Evolutionary conservation across 2,888 invertebrate genomes (phyloP).

Genomic region (Brachynemurus nebulosus): DNA sequence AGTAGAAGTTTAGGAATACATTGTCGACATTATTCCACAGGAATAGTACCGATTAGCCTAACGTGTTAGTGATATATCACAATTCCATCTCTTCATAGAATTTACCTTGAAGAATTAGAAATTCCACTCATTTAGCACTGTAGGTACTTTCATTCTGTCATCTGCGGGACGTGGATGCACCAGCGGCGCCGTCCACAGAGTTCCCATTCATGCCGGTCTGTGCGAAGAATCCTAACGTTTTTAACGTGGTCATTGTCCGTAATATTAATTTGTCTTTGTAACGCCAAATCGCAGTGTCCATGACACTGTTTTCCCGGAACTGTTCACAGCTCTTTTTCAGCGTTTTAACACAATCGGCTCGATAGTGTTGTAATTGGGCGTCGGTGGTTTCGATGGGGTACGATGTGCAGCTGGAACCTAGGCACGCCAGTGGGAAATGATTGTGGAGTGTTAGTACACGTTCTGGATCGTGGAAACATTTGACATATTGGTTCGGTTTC

Average conservation of each 20-base stretch:
- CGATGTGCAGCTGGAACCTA: constrained; percentile 65
- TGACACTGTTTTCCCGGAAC: constrained; percentile 65
- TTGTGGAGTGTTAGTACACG: constrained; percentile 81
- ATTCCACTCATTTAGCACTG: constrained; percentile 1
- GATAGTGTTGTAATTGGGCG: constrained; percentile 87
- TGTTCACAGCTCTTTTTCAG: constrained; percentile 73
- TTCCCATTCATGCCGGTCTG: constrained; percentile 23
- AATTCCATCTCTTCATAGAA: constrained; percentile 1
- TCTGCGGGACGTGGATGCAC: constrained; percentile 4
- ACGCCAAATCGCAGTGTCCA: constrained; percentile 79
- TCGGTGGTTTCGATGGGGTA: constrained; percentile 68
- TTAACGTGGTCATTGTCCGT: constrained; percentile 54
- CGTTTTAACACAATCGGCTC: constrained; percentile 81
- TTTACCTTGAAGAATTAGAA: neutral
- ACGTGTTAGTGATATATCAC: no score
- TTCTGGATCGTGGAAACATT: constrained; percentile 87
- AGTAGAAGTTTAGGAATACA: no score
- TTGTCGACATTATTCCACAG: no score
- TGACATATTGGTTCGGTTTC: constrained; percentile 84
- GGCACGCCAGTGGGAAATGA: constrained; percentile 80
- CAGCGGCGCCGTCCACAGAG: neutral
- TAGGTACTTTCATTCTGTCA: constrained; percentile 2
- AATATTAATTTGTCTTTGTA: constrained; percentile 64
- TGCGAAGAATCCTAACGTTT: constrained; percentile 54
- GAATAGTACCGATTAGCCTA: no score